Base-by-base conservation (phyloP, 2,888 invertebrate species). In the Harpalus rufipes region DNA sequence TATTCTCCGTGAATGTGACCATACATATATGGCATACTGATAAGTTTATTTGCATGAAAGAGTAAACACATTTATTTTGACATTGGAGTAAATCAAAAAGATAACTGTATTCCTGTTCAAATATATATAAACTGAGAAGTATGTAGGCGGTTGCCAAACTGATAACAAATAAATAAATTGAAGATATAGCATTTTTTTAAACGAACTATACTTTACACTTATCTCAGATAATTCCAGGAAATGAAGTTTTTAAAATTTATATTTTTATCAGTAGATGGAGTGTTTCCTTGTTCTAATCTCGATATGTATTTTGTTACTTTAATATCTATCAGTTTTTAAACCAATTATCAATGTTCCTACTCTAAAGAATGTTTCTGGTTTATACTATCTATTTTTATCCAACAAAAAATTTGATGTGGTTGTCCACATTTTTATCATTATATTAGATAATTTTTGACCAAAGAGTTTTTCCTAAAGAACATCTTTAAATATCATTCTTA, bases 21-120 rank as follows among this genome's bases (percentile, higher is more conserved):
- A 59, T 14, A 59, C 16, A 59, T 59, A 14, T 16, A 12, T 7
- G 16, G 59, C 59, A 59, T 59, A 59, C 32, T 39, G 68, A 68
- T 68, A 68, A 39, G 0, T 14, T 12, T 68, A 68, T 68, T 68
- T 68, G 25, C 39, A 32, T 68, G 7, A 63, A 39, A 32, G n/a
- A 25, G 14, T 68, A 68, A 68, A 68, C 32, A 68, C 39, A 68
- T 68, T 68, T 39, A 68, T 68, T 68, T 68, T 39, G 68, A 68
- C 68, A 68, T 68, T 68, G 68, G 14, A 25, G 63, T 25, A 25
- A 25, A 63, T 63, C 12, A 25, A 12, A 63, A 25, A 68, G 68
- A 68, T 68, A 68, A 39, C 63, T 63, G 25, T 25, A 32, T 51
- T 12, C 2, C 44, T 51, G 32, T 25, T 21, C 63, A 63, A 63